phyloP scores from a whole-genome alignment of 2,113 vertebrate genomes.

The Aspiorhynchus laticeps region DNA sequence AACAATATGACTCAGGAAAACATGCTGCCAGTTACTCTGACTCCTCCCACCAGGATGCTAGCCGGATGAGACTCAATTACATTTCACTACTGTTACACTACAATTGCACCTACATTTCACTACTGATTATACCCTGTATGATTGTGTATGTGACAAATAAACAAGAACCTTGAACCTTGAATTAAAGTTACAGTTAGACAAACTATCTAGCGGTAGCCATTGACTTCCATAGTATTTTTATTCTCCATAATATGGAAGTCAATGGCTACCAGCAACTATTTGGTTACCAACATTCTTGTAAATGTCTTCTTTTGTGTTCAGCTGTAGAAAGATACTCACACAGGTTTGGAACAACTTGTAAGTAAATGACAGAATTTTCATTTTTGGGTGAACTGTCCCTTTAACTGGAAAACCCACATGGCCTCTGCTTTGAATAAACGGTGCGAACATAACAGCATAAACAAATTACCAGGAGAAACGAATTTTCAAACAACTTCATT shows the following conservation, averaged over 20 bases:
- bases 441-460: neutral
- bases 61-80: conserved; percentile 23
- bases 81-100: no score
- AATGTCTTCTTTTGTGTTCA: neutral
- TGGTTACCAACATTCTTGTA: neutral
- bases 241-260: no score
- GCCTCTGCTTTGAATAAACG: conserved; percentile 12
- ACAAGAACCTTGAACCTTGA: no score
- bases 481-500: conserved; percentile 53
- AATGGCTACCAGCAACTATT: neutral
- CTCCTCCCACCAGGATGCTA: conserved; percentile 55
- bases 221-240: neutral
- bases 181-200: no score
- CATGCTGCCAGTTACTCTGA: conserved; percentile 20
- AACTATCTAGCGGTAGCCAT: neutral
- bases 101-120: no score
- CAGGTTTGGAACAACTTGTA: no score
- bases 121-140: no score
- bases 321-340: neutral
- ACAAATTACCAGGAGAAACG: neutral
- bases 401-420: neutral
- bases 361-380: neutral
- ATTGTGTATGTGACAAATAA: no score
- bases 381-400: neutral
- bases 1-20: conserved; percentile 54